Base-by-base conservation (phyloP, 2,888 invertebrate species). In the Stegana nigrithorax region DNA sequence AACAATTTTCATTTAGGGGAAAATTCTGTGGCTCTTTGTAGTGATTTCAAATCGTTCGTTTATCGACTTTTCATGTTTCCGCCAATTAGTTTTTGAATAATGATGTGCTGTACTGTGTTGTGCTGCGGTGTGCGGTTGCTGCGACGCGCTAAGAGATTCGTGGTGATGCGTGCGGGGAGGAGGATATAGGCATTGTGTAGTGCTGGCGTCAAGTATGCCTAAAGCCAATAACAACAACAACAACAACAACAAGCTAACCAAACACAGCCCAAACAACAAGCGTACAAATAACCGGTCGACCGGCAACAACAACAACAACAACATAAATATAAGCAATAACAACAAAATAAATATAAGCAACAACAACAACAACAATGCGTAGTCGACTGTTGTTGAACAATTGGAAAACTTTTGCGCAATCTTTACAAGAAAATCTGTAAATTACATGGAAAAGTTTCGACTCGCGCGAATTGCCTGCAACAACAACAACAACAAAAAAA, bases 351-450 rank as follows among this genome's bases (percentile, higher is more conserved):
- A 19, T 19, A 17, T 6, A 12, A 47, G 25, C 7, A 47, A 8
- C 8, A 17, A 47, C 25, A 21, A 39, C 39, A 14, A 39, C 29
- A 10, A 29, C 29, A 10, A 29, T 10, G 29, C 6, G 29, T 6
- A 47, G 59, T n/a, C n/a, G 69, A 74, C 72, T 72, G 62, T 62
- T 50, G 50, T 59, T 36, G 19, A 32, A 55, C 53, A 55, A 55
- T 55, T 55, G 53, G 17, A n/a, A 67, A 74, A 78, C 65, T 70
- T 75, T 76, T 62, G 68, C 74, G 62, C 70, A 78, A 75, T 75
- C 75, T 75, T 73, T 73, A 75, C 78, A 73, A 68, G 74, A 70
- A 78, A 78, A 76, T 78, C 76, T 78, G 75, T 72, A 76, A 78
- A 75, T 78, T 75, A 75, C 69, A 76, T 73, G 70, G 70, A 68